These are phyloP conservation scores for Parnassius orleans DNA, from an alignment of 2,888 invertebrate species.

Conservation along the genomic window DNA sequence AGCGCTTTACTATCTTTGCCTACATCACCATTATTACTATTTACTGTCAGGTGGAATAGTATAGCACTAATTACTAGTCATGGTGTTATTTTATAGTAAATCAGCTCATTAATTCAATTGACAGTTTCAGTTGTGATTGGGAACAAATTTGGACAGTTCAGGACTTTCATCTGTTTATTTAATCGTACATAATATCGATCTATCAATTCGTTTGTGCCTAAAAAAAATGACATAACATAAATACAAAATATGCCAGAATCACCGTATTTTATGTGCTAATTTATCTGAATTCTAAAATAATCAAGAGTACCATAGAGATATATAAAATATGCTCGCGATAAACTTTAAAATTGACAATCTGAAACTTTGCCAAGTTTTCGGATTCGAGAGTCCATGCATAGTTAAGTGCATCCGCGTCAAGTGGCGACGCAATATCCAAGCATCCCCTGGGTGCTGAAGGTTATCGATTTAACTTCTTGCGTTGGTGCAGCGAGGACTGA, in stretches of 20 bases:
- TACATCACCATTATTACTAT: too few species aligned
- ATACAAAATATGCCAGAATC: too few species aligned
- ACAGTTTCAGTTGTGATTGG: not conserved
- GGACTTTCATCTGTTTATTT: not conserved
- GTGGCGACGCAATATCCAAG: constrained; percentile 69
- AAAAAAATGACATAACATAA: too few species aligned
- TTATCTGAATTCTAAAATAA: not conserved
- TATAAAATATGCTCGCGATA: constrained; percentile 25
- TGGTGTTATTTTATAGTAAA: too few species aligned
- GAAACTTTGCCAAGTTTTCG: constrained; percentile 58
- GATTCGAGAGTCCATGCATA: constrained; percentile 72
- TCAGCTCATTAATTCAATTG: too few species aligned
- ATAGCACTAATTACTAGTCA: too few species aligned
- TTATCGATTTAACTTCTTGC: constrained; percentile 26
- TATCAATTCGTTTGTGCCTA: too few species aligned
- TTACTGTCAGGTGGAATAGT: too few species aligned
- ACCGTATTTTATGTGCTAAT: too few species aligned
- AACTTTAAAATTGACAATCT: constrained; percentile 59
- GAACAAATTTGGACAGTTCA: too few species aligned
- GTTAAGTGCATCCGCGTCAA: constrained; percentile 72
- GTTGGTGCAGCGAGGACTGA: not conserved
- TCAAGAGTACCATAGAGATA: not conserved
- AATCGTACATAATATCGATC: not conserved
- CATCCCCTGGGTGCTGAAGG: constrained; percentile 43
- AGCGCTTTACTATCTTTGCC: too few species aligned